Evolutionary conservation across 1,140 invertebrate species (phyloP).

Genomic region (Fopius arisanus): DNA sequence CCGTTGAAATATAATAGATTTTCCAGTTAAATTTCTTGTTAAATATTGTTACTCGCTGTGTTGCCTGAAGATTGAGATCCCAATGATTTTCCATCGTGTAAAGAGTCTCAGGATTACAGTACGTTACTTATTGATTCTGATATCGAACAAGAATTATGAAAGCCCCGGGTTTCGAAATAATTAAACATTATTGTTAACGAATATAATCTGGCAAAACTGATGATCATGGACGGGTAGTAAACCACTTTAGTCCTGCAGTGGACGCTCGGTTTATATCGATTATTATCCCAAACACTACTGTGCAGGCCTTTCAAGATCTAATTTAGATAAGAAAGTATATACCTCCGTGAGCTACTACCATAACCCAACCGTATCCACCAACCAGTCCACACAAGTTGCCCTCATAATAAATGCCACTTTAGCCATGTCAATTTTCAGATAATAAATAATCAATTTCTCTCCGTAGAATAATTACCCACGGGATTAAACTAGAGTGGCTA

Average conservation of each 20-base stretch:
- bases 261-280: constrained; percentile 3
- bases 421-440: constrained; percentile 11
- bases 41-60: too few species aligned
- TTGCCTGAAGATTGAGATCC: too few species aligned
- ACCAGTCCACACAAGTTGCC: neutral
- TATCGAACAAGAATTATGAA: neutral
- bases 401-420: constrained; percentile 13
- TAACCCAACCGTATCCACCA: neutral
- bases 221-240: neutral
- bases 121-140: too few species aligned
- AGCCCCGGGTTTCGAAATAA: neutral
- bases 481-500: neutral
- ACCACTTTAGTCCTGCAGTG: neutral
- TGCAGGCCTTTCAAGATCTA: constrained; percentile 51
- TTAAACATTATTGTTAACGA: neutral
- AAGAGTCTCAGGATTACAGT: too few species aligned
- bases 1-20: too few species aligned
- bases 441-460: constrained; percentile 6
- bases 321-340: constrained; percentile 48
- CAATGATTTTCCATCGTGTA: too few species aligned
- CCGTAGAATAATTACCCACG: neutral
- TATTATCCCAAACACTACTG: constrained; percentile 30
- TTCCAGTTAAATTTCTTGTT: too few species aligned
- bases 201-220: neutral
- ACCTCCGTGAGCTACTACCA: constrained; percentile 17